Evolutionary conservation across 2,888 invertebrate genomes (phyloP).

Genomic region (Melinopterus prodromus): DNA sequence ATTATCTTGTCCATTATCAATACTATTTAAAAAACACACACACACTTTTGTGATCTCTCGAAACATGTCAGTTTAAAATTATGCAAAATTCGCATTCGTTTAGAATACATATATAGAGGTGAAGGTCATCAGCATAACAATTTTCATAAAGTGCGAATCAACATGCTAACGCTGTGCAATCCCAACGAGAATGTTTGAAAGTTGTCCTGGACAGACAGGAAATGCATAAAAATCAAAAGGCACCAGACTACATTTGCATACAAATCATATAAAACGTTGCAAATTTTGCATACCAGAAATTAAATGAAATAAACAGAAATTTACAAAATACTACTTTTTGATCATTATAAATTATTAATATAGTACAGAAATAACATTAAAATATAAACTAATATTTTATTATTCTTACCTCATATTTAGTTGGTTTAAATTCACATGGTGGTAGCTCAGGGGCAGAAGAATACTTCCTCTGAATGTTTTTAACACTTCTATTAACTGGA

Average conservation of each 20-base stretch:
- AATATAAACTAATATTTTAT: neutral
- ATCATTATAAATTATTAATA: conserved; percentile 13
- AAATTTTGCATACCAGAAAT: neutral
- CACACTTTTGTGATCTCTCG: neutral
- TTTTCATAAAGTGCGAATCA: neutral
- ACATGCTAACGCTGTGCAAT: neutral
- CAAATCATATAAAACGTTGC: neutral
- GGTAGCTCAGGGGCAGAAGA: conserved; percentile 42
- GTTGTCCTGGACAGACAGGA: neutral
- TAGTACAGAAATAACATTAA: conserved; percentile 6
- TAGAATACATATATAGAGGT: neutral
- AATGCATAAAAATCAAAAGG: neutral
- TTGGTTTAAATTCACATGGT: conserved; percentile 54
- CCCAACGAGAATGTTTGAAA: neutral
- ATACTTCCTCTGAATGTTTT: conserved; percentile 24
- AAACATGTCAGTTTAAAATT: neutral
- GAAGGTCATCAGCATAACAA: neutral
- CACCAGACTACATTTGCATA: neutral
- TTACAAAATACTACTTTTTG: too few relatives aligned
- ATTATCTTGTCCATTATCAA: neutral
- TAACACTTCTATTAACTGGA: conserved; percentile 25
- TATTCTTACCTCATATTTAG: conserved; percentile 53
- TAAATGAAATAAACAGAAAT: neutral
- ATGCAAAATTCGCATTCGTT: neutral
- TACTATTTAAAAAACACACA: neutral